These are phyloP conservation scores for Gymnorhina tibicen DNA, from an alignment of 2,113 vertebrate species.

Conservation along the genomic window DNA sequence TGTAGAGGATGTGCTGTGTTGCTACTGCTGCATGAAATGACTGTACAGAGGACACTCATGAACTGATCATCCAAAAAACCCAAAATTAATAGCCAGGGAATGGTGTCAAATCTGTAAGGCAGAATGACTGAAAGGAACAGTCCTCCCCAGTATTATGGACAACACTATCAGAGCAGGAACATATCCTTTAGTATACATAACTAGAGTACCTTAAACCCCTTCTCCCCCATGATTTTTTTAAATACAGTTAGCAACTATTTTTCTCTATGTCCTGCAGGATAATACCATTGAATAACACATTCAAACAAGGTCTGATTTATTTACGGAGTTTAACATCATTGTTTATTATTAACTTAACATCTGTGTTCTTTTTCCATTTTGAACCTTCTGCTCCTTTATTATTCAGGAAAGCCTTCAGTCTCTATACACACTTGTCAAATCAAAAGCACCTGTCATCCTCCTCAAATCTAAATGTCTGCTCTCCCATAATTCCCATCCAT, in stretches of 20 bases:
- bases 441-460: not conserved
- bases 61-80: not conserved
- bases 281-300: not conserved
- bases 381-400: not conserved
- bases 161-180: not conserved
- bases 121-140: not conserved
- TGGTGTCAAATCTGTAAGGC: not conserved
- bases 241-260: not conserved
- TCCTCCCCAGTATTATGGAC: not conserved
- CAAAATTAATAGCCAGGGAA: not conserved
- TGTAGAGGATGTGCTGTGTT: not conserved
- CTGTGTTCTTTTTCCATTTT: not conserved
- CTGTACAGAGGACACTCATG: not conserved
- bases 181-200: not conserved
- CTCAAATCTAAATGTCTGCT: not conserved
- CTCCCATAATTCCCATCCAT: not conserved
- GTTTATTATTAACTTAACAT: not conserved
- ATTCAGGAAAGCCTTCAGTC: not conserved
- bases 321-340: not conserved
- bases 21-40: not conserved
- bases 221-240: not conserved
- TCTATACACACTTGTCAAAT: not conserved
- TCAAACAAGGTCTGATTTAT: not conserved
- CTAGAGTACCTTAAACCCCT: not conserved
- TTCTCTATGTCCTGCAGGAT: not conserved